phyloP scores from a whole-genome alignment of 2,888 invertebrate species.

The Callimorpha dominula region DNA sequence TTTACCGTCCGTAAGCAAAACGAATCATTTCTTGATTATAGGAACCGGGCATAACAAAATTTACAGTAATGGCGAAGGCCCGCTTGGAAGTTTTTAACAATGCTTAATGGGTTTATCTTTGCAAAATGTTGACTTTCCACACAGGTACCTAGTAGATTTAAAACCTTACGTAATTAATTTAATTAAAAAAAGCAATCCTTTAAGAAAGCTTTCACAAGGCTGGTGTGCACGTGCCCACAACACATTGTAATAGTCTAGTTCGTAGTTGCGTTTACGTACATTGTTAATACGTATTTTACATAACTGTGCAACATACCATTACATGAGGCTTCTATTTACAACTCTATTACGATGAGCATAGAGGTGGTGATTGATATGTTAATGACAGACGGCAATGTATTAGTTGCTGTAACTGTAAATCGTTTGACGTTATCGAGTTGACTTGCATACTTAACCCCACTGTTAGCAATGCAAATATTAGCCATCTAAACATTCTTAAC shows the following conservation, averaged over 20 bases:
- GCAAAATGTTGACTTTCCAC: too few relatives aligned
- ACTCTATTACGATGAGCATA: constrained; percentile 28
- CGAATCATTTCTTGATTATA: too few relatives aligned
- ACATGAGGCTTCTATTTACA: constrained; percentile 15
- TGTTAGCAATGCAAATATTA: constrained; percentile 55
- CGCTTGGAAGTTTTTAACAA: too few relatives aligned
- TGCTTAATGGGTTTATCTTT: too few relatives aligned
- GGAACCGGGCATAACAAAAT: too few relatives aligned
- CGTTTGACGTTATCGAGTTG: constrained; percentile 36
- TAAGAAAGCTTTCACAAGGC: not conserved
- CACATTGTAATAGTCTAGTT: not conserved
- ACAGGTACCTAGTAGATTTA: too few relatives aligned
- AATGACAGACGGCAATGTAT: constrained; percentile 31
- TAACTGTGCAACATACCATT: constrained; percentile 12
- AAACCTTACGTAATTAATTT: too few relatives aligned
- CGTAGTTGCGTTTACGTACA: constrained; percentile 20
- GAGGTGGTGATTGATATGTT: constrained; percentile 14
- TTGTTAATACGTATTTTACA: constrained; percentile 26
- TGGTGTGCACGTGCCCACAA: not conserved
- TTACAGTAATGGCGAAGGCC: too few relatives aligned
- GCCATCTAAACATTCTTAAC: constrained; percentile 21
- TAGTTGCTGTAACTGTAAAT: constrained; percentile 46
- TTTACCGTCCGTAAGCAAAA: too few relatives aligned
- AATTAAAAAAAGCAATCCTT: not conserved
- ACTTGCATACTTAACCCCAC: constrained; percentile 61